Percentiles rank a stretch among this genome's conserved stretches.
These are phyloP conservation scores for Austrofundulus limnaeus DNA, from an alignment of 2,113 vertebrate species.

Conservation along the genomic window DNA sequence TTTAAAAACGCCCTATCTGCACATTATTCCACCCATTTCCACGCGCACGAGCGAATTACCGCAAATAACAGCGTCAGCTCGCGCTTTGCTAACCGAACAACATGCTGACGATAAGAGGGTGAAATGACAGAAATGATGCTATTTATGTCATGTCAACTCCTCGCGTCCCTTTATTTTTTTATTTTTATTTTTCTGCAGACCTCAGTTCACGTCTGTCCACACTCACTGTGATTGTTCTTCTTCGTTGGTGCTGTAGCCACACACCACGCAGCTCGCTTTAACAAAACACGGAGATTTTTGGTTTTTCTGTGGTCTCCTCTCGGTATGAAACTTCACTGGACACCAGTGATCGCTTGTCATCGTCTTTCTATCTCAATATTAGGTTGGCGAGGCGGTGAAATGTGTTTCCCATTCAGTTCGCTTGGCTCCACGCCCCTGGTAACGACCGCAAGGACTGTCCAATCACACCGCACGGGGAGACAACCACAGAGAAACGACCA, in stretches of 20 bases:
- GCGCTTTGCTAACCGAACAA: background rate
- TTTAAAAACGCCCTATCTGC: conserved; percentile 57
- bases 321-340: conserved; percentile 14
- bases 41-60: background rate
- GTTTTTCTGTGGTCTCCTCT: background rate
- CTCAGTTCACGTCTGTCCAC: conserved; percentile 17
- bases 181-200: background rate
- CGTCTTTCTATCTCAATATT: conserved; percentile 1
- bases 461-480: conserved; percentile 56
- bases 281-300: background rate
- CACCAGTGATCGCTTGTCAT: conserved; percentile 35
- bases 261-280: conserved; percentile 18
- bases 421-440: conserved; percentile 72
- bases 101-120: background rate
- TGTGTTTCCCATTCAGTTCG: conserved; percentile 61
- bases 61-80: conserved; percentile 1
- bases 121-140: background rate
- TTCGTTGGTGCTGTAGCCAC: conserved; percentile 8
- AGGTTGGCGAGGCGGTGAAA: conserved; percentile 31
- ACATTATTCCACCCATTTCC: conserved; percentile 28
- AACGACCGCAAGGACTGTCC: conserved; percentile 51
- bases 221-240: conserved; percentile 6
- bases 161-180: conserved; percentile 40
- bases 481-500: conserved; percentile 6
- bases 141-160: conserved; percentile 39